Conservation (phyloP, 2,888 invertebrate genomes). For the Brachylomia viminalis region DNA sequence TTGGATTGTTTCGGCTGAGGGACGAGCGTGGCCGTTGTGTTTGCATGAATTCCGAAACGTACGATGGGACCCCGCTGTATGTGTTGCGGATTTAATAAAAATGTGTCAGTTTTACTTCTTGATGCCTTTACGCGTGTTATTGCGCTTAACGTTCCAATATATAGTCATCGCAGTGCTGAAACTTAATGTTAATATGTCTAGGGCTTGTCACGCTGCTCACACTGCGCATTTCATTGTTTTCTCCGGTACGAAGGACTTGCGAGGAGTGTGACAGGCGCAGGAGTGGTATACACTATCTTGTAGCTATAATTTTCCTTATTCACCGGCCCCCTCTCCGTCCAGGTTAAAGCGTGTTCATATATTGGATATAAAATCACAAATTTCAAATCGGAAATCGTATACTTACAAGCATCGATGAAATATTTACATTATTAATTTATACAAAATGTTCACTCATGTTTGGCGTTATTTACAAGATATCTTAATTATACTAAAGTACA, state of each 20-base stretch:
- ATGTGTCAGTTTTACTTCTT: conserved; percentile 62
- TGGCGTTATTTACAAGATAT: conserved; percentile 58
- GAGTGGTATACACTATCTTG: conserved; percentile 46
- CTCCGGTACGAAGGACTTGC: conserved; percentile 28
- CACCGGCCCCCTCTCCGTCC: conserved; percentile 88
- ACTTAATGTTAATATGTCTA: conserved; percentile 49
- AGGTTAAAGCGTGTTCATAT: conserved; percentile 87
- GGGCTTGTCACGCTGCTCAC: conserved; percentile 61
- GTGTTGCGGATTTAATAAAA: conserved; percentile 58
- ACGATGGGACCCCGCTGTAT: conserved; percentile 73
- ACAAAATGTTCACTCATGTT: conserved; percentile 45
- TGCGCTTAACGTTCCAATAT: conserved; percentile 68
- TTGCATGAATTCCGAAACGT: conserved; percentile 84
- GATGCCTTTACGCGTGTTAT: conserved; percentile 71
- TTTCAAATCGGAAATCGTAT: conserved; percentile 74
- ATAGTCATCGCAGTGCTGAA: conserved; percentile 60
- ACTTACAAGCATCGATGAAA: conserved; percentile 73
- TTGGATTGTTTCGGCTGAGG: conserved; percentile 75
- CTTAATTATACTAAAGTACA: conserved; percentile 37
- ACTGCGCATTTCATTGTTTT: conserved; percentile 36
- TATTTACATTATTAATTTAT: conserved; percentile 68
- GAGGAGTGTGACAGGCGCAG: conserved; percentile 54
- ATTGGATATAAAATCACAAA: conserved; percentile 76
- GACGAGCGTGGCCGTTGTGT: conserved; percentile 68
- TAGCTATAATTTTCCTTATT: conserved; percentile 72